Conservation (phyloP, 2,888 invertebrate genomes). For the Pristionchus entomophagus region DNA sequence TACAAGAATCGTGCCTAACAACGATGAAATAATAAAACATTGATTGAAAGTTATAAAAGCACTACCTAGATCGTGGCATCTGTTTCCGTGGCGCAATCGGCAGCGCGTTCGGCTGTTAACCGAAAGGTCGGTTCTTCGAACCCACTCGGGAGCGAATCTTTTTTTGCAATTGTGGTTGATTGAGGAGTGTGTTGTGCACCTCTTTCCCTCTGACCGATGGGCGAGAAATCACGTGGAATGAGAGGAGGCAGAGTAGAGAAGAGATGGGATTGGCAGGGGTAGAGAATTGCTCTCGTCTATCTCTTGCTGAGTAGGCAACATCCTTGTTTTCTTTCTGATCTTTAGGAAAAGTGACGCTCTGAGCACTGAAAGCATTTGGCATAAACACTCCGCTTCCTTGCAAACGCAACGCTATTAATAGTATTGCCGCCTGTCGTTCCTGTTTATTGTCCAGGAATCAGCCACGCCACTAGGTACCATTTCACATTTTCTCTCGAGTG, state of each 20-base stretch:
- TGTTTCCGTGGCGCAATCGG: too few species aligned
- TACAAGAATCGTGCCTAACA: too few species aligned
- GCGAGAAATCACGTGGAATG: neutral
- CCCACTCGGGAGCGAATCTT: constrained; percentile 64
- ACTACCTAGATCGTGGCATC: too few species aligned
- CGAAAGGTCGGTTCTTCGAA: constrained; percentile 75
- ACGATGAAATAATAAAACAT: too few species aligned
- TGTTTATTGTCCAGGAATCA: neutral
- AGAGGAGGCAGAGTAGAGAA: constrained; percentile 9
- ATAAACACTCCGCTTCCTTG: neutral
- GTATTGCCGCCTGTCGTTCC: neutral
- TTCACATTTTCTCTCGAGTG: too few species aligned
- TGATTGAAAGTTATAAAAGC: too few species aligned
- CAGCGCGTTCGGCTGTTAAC: constrained; percentile 75
- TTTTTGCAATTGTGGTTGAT: neutral
- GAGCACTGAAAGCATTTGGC: too few species aligned
- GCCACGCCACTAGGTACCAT: neutral
- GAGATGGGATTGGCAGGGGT: neutral
- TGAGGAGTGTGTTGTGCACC: constrained; percentile 36
- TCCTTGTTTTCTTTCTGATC: neutral
- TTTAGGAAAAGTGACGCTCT: too few species aligned
- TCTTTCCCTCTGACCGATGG: constrained; percentile 13
- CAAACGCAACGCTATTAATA: neutral
- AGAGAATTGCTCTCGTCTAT: neutral
- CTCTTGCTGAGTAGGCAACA: constrained; percentile 12